Evolutionary conservation across 2,797 vertebrate species (phyloP).

Genomic region (Squalus acanthias): DNA sequence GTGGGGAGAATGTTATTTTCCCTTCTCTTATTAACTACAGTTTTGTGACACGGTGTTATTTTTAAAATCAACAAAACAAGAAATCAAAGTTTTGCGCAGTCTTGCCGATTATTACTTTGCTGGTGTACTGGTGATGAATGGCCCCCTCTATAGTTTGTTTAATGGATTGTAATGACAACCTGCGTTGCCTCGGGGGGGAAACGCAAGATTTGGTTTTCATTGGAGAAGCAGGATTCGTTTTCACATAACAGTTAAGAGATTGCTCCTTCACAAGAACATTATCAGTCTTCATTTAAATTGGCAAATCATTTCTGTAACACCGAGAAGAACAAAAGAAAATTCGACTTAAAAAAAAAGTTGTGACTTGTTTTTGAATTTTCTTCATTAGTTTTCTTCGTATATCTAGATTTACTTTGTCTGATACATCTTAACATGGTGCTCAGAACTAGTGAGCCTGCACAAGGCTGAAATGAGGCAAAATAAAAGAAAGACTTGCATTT

Average conservation of each 20-base stretch:
- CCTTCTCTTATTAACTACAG: slow-evolving; percentile 7
- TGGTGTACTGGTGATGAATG: slow-evolving; percentile 8
- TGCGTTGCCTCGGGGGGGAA: not conserved
- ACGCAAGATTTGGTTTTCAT: slow-evolving; percentile 24
- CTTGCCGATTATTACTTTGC: slow-evolving; percentile 21
- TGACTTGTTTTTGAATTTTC: not conserved
- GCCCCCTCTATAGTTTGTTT: not conserved
- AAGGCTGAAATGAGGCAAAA: not conserved
- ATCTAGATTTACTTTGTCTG: not conserved
- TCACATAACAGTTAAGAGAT: not conserved
- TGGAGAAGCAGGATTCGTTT: slow-evolving; percentile 24
- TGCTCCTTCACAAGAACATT: slow-evolving; percentile 6
- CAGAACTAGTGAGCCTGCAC: not conserved
- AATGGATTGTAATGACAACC: slow-evolving; percentile 24
- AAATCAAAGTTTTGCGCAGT: not conserved
- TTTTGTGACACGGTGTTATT: not conserved
- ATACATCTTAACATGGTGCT: not conserved
- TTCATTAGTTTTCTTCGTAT: not conserved
- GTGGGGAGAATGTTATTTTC: slow-evolving; percentile 16
- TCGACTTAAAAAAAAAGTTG: slow-evolving; percentile 12
- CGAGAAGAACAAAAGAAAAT: not conserved
- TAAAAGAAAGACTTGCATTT: not conserved
- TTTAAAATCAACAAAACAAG: slow-evolving; percentile 27
- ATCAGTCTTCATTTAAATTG: slow-evolving; percentile 33
- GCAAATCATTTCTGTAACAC: slow-evolving; percentile 16